Evolutionary conservation across 2,888 invertebrate genomes (phyloP), one percentile per base, ranked within the genome.

Genomic region (Microctonus aethiopoides): DNA sequence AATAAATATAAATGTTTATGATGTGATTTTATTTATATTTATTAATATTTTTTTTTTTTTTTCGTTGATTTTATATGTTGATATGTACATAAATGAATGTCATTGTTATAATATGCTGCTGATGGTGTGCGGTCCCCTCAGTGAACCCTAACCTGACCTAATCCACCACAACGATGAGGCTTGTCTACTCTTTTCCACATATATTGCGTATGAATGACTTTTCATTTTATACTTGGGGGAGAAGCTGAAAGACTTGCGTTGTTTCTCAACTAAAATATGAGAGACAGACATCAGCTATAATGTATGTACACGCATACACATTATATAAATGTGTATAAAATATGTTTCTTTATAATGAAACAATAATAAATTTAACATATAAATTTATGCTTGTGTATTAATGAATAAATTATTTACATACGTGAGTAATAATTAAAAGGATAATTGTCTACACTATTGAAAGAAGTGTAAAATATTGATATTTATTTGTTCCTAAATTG

Each of bases 351-450:
- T 82, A 80, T 82, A 79, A 77, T 70, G 75, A 74, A 76, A 83
- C 79, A 83, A 82, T 80, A 81, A 83, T 75, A 79, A 79, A 79
- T 81, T 80, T 83, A 79, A 75, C 81, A 79, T 77, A 77, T 78
- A n/a, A 7, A 16, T 75, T 74, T 16, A 26, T 56, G 65, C n/a
- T 39, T 39, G 13, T n/a, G n/a, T 13, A 32, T 32, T 32, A 70
- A 75, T 75, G 72, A 75, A 75, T 75, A 69, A n/a, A n/a, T n/a
- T n/a, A n/a, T n/a, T n/a, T n/a, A n/a, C n/a, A n/a, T n/a, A n/a
- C n/a, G n/a, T n/a, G n/a, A n/a, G n/a, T n/a, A n/a, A n/a, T n/a
- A n/a, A n/a, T n/a, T n/a, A n/a, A n/a, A n/a, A n/a, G n/a, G n/a
- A n/a, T n/a, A n/a, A n/a, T n/a, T n/a, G n/a, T n/a, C n/a, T n/a